These are phyloP conservation scores for Periophthalmus magnuspinnatus DNA, from an alignment of 2,797 vertebrate species.

Conservation along the genomic window DNA sequence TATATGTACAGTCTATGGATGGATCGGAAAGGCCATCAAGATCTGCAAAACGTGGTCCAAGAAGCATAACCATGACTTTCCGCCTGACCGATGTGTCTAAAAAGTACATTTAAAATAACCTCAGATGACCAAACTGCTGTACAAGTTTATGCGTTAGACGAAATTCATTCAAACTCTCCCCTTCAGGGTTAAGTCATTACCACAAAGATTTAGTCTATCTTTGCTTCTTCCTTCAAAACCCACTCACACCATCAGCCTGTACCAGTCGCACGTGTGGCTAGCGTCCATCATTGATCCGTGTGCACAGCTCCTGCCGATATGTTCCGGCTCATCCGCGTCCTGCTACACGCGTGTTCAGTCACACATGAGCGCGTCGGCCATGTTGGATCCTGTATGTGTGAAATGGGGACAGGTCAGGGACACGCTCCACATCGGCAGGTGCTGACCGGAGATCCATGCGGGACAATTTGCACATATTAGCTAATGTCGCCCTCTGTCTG, in stretches of 20 bases:
- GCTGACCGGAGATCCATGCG: conserved; percentile 47
- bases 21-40: too few relatives aligned
- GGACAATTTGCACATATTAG: conserved; percentile 58
- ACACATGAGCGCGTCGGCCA: conserved; percentile 22
- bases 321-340: neutral
- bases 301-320: neutral
- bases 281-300: conserved; percentile 39
- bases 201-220: neutral
- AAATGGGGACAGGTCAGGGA: conserved; percentile 54
- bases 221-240: neutral
- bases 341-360: conserved; percentile 15
- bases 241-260: neutral
- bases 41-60: too few relatives aligned
- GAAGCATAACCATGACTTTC: too few relatives aligned
- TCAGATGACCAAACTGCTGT: too few relatives aligned
- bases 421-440: conserved; percentile 38
- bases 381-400: conserved; percentile 34
- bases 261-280: conserved; percentile 15
- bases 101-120: too few relatives aligned
- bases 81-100: too few relatives aligned
- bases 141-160: too few relatives aligned
- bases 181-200: too few relatives aligned
- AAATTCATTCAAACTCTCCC: too few relatives aligned
- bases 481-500: conserved; percentile 42
- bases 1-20: too few relatives aligned